Conservation (phyloP, 2,888 invertebrate genomes). For the Meiosimyza decipiens region DNA sequence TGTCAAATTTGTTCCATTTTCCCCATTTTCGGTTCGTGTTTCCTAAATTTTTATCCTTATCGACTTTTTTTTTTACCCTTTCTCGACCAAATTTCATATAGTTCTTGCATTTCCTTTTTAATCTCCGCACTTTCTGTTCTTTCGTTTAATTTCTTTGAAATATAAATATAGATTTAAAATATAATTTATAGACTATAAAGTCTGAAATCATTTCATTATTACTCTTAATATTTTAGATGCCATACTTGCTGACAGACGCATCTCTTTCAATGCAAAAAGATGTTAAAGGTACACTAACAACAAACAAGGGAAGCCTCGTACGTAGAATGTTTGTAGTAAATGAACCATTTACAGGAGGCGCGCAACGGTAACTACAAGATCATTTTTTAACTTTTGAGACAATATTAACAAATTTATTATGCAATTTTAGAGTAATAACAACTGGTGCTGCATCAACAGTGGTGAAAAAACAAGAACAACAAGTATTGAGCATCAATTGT, state of each 20-base stretch:
- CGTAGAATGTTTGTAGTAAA: conserved; percentile 67
- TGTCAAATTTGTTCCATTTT: no score
- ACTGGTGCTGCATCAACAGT: conserved; percentile 63
- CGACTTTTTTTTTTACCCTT: no score
- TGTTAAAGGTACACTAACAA: conserved; percentile 63
- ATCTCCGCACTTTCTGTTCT: no score
- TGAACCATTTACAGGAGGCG: conserved; percentile 64
- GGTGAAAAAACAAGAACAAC: conserved; percentile 66
- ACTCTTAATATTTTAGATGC: conserved; percentile 61
- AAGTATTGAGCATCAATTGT: conserved; percentile 66
- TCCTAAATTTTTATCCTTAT: no score
- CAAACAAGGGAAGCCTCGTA: conserved; percentile 65
- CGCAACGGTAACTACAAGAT: conserved; percentile 60
- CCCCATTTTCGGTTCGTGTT: no score
- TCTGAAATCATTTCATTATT: conserved; percentile 1
- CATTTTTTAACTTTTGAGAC: conserved; percentile 1
- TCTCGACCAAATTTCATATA: no score
- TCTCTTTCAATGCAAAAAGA: conserved; percentile 67
- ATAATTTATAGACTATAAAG: not conserved
- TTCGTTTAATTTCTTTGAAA: no score
- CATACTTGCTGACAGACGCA: conserved; percentile 67
- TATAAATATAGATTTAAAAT: no score
- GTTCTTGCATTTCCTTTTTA: no score
- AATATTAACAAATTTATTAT: conserved; percentile 20
- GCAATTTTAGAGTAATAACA: conserved; percentile 62